Base-by-base conservation (phyloP, 2,113 vertebrate species). In the Plectropomus leopardus region DNA sequence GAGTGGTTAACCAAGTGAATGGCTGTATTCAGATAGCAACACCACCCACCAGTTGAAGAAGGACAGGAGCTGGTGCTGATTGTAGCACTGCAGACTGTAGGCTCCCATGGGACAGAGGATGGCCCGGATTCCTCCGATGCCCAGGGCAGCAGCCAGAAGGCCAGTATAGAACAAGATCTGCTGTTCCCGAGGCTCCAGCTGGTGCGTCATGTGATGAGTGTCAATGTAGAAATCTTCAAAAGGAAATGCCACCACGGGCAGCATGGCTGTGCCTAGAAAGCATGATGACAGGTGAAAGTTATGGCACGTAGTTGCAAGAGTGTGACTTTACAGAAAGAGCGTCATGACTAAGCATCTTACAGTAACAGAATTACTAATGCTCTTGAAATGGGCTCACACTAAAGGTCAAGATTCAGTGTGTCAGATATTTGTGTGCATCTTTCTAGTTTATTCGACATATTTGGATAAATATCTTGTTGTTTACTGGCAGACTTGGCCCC, bases 11-110 rank as follows among this genome's bases (percentile, higher is more conserved):
- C 14, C 2, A 42, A 6, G 2, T 1, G 16, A 17, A 67, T 17
- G n/a, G 59, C 2, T 51, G 10, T 0, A 32, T 24, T 51, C 4
- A 59, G 2, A 55, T 4, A 10, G 23, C 23, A 48, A 21, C 48
- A 14, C 7, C 42, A 93, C 96, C 70, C 78, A 98, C 97, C 97
- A 97, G 94, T 97, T 97, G 88, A 97, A 98, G 93, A 98, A 98
- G 4, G 96, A 96, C 51, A 94, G 82, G 53, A 94, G 92, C 81
- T 96, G 94, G 85, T 95, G 95, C 1, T 92, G 92, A 73, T 93
- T 91, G 58, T 90, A 93, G 42, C 94, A 91, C 77, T 96, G 94
- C 45, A 96, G 93, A 67, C 88, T 90, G 76, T 96, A 96, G 3
- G 96, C 92, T 1, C 94, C 94, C 63, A 96, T 63, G 1, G 96